phyloP scores from a whole-genome alignment of 2,888 invertebrate genomes.

The Gasteruption jaculator region DNA sequence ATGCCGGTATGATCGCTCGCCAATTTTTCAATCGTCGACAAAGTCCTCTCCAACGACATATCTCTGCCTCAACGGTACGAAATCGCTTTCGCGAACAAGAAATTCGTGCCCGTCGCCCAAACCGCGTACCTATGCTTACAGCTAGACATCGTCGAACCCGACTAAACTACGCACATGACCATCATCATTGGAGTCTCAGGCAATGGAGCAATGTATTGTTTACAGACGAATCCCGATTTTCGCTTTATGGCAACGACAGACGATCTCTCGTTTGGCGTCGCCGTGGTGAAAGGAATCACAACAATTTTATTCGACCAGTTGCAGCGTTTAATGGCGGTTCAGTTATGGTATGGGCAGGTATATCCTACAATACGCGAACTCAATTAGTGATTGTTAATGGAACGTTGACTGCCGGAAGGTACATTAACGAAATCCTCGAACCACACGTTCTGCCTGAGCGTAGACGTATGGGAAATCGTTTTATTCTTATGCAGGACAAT shows the following conservation, averaged over 20 bases:
- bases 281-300: constrained; percentile 8
- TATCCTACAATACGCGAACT: constrained; percentile 12
- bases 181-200: constrained; percentile 14
- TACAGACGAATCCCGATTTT: constrained; percentile 15
- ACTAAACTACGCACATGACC: constrained; percentile 13
- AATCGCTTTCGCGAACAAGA: constrained; percentile 11
- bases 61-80: constrained; percentile 8
- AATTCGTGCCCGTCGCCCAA: constrained; percentile 9
- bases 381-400: constrained; percentile 15
- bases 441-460: constrained; percentile 12
- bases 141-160: constrained; percentile 15
- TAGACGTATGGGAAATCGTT: constrained; percentile 4
- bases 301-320: constrained; percentile 6
- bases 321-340: constrained; percentile 16
- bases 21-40: constrained; percentile 4
- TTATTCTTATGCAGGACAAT: constrained; percentile 22
- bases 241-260: constrained; percentile 17
- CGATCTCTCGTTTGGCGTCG: constrained; percentile 18
- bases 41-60: constrained; percentile 13
- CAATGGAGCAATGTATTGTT: constrained; percentile 21
- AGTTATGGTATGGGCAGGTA: constrained; percentile 19
- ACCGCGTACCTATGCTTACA: constrained; percentile 14
- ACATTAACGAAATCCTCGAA: constrained; percentile 14
- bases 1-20: constrained; percentile 4
- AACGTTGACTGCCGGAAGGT: constrained; percentile 16